Evolutionary conservation across 2,888 invertebrate species (phyloP), one percentile per base, ranked within the genome.

Genomic region (Rhagophthalmus giganteus): DNA sequence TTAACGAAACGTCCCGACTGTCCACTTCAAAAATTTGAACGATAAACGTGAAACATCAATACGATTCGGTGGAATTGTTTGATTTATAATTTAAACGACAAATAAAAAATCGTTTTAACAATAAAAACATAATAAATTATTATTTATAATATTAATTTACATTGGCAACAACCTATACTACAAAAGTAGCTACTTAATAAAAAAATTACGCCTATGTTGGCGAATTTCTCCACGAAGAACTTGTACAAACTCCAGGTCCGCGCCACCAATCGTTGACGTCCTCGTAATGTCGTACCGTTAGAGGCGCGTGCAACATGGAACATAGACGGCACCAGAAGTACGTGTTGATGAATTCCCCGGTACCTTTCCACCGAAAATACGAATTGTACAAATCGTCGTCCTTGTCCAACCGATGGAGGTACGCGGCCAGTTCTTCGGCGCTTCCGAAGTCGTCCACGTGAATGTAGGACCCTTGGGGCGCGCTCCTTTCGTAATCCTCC

Each of bases 241-340:
- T 51, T 35, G 90, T 90, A 75, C 94, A 94, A 8, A 89, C 82
- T 54, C 85, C 85, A 0, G 82, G 79, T 1, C 88, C 88, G 57
- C 94, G 82, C 95, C 95, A 95, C 95, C 96, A 96, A 57, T 87
- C 86, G 73, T 94, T 93, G 54, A 94, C 84, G 74, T 95, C 91
- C 37, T 81, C 78, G 76, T 91, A 92, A 72, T 83, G 81, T 65
- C 80, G 78, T 10, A 74, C 65, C 49, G 63, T 67, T 32, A 76
- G 71, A 38, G 78, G 78, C 1, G 88, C 88, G 73, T 92, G 90
- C 57, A 91, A 75, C 85, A 90, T 83, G 2, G 90, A 86, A 73
- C 94, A 94, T 49, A 94, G 79, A 27, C 94, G 85, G 72, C 94
- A 95, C 85, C 93, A 93, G 77, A 93, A 94, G 73, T 86, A 93